Conservation (phyloP, 2,797 vertebrate genomes). For the Spatula versicolor region DNA sequence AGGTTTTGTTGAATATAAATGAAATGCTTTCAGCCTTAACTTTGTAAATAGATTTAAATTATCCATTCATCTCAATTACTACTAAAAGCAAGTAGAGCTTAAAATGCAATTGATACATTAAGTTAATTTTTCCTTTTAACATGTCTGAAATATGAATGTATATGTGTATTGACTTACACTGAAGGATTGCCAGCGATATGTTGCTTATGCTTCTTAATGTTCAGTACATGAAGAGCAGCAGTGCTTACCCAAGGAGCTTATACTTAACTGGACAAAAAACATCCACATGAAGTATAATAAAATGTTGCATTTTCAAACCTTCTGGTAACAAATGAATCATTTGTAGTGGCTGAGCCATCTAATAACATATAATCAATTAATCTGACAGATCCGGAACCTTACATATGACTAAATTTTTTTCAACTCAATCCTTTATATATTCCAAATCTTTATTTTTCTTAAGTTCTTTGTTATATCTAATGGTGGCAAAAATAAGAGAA, state of each 20-base stretch:
- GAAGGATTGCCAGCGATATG: neutral
- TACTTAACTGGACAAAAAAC: neutral
- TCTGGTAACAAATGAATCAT: neutral
- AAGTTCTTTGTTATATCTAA: neutral
- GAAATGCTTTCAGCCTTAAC: neutral
- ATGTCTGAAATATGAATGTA: neutral
- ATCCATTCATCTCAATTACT: neutral
- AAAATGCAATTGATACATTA: neutral
- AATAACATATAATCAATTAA: neutral
- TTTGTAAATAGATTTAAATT: neutral
- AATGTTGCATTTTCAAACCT: neutral
- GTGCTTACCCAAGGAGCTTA: neutral
- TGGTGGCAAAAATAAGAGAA: neutral
- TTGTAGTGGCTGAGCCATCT: neutral
- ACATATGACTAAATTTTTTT: neutral
- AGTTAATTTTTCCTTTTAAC: neutral
- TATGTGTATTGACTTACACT: neutral
- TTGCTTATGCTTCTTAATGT: neutral
- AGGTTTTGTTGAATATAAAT: neutral
- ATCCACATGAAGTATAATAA: neutral
- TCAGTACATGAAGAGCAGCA: neutral
- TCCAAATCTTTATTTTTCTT: neutral
- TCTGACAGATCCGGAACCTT: neutral
- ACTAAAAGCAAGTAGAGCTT: neutral
- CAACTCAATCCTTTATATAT: neutral